Evolutionary conservation across 2,113 vertebrate species (phyloP).

Genomic region (Symphodus melops): DNA sequence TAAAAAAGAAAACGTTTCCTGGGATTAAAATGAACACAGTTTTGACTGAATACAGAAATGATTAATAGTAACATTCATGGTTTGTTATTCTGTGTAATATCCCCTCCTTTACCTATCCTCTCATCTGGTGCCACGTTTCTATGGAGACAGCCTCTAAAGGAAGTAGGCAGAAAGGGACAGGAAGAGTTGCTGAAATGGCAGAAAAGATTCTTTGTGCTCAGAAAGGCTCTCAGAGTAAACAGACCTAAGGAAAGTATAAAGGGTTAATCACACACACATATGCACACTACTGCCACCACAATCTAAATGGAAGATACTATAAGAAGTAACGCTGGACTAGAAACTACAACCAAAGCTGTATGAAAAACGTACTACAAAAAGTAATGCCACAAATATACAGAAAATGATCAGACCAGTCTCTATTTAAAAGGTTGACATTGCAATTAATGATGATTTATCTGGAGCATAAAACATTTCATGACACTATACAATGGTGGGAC

Average conservation of each 20-base stretch:
- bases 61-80: background rate
- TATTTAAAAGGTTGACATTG: too few relatives aligned
- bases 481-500: too few relatives aligned
- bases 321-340: conserved; percentile 1
- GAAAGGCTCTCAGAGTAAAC: conserved; percentile 8
- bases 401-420: background rate
- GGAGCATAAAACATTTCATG: too few relatives aligned
- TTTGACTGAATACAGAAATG: background rate
- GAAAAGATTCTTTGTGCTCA: conserved; percentile 70
- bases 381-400: background rate
- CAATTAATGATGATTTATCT: too few relatives aligned
- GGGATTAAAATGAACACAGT: background rate
- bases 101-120: conserved; percentile 18
- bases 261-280: conserved; percentile 24
- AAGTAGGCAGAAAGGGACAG: conserved; percentile 44
- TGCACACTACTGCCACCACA: conserved; percentile 1
- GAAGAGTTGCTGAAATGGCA: conserved; percentile 68
- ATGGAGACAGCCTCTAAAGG: conserved; percentile 75
- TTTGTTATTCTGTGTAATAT: conserved; percentile 8
- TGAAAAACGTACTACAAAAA: background rate
- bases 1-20: background rate
- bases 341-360: background rate
- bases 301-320: background rate
- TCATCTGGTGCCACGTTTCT: conserved; percentile 64
- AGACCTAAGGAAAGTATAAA: conserved; percentile 15